Base-by-base conservation (phyloP, 2,113 vertebrate species). In the Microtus richardsoni region DNA sequence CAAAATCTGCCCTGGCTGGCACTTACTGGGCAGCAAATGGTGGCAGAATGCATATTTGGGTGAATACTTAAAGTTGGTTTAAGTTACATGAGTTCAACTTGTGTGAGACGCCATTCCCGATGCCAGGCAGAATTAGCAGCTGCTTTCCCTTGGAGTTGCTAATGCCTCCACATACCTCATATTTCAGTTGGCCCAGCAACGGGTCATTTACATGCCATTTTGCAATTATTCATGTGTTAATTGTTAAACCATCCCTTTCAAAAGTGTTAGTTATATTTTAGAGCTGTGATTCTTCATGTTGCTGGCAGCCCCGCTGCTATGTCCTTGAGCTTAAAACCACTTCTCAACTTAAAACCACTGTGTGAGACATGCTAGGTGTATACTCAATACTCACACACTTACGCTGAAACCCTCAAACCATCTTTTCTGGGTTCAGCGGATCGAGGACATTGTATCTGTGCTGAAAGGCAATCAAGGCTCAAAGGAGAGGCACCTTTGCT, bases 1-100 rank as follows among this genome's bases (percentile, higher is more conserved):
- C 91, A 78, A 86, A 92, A 79, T 96, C 49, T n/a, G 17, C 21
- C 68, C 62, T 75, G 49, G 54, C 74, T 94, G 73, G 41, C 44
- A 44, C 30, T 93, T 64, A 88, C 16, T 39, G 82, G 91, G 36
- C n/a, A 82, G 68, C 84, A 86, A 85, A 86, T 73, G 36, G 19
- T 21, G n/a, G 39, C 62, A n/a, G 83, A 94, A 82, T 85, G 44
- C 28, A 73, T 58, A 62, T 62, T 77, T 8, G 47, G 54, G 66
- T 93, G 62, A 85, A 82, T 80, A 89, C 62, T 66, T 66, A 95
- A 95, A 94, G 73, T 24, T 82, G 36, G 17, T 84, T 84, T 85
- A 86, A 96, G 87, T 54, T 85, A 41, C n/a, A 82, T 36, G 71
- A 95, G 86, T 64, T 96, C 66, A 77, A 71, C 68, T 71, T 78